phyloP scores from a whole-genome alignment of 2,113 vertebrate genomes.

The Ellobius talpinus region DNA sequence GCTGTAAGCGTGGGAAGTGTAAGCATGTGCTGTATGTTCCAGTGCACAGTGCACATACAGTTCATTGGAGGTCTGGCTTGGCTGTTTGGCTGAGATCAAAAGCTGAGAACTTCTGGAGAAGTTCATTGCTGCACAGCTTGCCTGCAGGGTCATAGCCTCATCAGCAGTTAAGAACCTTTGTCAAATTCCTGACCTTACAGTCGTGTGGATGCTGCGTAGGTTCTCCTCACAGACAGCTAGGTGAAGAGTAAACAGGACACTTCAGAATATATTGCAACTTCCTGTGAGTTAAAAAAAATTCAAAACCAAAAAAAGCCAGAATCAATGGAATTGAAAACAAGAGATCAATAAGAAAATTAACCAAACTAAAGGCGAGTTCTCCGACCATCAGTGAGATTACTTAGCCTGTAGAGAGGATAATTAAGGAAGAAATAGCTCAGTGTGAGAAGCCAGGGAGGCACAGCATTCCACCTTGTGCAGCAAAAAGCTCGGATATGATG shows the following conservation, averaged over 20 bases:
- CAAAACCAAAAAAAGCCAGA: neutral
- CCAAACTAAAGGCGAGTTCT: neutral
- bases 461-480: neutral
- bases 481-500: neutral
- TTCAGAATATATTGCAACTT: neutral
- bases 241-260: neutral
- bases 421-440: neutral
- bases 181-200: neutral
- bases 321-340: neutral
- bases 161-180: neutral
- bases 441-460: neutral
- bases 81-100: neutral
- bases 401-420: neutral
- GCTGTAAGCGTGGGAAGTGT: neutral
- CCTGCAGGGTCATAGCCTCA: neutral
- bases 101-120: conserved; percentile 24
- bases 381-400: neutral
- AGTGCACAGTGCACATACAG: neutral
- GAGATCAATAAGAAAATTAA: neutral
- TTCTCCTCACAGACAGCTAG: neutral
- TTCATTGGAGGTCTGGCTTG: neutral
- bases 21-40: neutral
- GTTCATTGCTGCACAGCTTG: neutral
- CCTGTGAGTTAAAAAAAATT: neutral
- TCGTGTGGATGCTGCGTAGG: neutral